Evolutionary conservation across 1,140 invertebrate species (phyloP), one percentile per base, ranked within the genome.

Genomic region (roundworm (Caenorhabditis elegans)): DNA sequence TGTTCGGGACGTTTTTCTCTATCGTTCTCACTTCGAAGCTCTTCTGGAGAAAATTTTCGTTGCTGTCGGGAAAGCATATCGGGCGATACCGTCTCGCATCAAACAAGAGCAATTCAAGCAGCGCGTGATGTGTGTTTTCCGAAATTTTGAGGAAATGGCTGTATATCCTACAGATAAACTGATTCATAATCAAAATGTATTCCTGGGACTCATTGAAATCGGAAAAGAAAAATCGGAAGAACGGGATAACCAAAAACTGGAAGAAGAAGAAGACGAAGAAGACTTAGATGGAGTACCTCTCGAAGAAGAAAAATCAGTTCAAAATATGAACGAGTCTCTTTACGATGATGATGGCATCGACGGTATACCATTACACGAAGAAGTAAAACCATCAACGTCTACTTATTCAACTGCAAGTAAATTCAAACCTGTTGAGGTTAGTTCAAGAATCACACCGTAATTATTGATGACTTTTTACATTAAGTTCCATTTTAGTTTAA

Each of bases 81-180:
- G 94, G 88, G 93, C 87, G 53, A 94, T 96, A 90, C 94, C 96
- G 86, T 95, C 95, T 84, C 92, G 96, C 82, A 90, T 98, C 49
- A 96, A 96, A 91, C 95, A 95, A 39, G 97, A 98, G 91, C 96
- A 96, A 43, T 98, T 98, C 90, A 96, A 97, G 83, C 93, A 96
- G 85, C 93, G 97, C 82, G 94, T 99, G n/a, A 94, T 96, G 92
- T 93, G 93, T 87, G 95, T 96, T 87, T 94, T 99, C 89, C 93
- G 95, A 88, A 95, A 96, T 2, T 99, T 97, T 97, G 96, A 98
- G 91, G 98, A 99, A 87, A 98, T 96, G 94, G 93, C 95, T 36
- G 93, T 99, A 70, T 99, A 99, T 92, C 95, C 96, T 0, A 94
- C 94, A 86, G 96, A 98, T 82, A 96, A 95, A 90, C 91, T 99